These are phyloP conservation scores for Caenorhabditis japonica DNA, from an alignment of 2,888 invertebrate genomes.

Conservation along the genomic window DNA sequence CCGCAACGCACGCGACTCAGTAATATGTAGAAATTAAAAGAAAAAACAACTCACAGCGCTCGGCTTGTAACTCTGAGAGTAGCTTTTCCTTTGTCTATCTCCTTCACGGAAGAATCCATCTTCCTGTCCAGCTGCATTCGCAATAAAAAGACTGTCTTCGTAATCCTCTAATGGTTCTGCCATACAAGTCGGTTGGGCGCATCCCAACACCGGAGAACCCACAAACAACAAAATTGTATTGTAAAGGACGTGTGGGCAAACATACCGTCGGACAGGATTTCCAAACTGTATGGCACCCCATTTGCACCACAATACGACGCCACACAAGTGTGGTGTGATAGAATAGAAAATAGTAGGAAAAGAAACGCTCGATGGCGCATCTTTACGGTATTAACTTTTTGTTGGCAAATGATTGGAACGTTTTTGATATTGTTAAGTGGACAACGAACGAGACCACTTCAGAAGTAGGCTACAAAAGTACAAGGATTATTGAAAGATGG, in stretches of 20 bases:
- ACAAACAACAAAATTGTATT: background rate
- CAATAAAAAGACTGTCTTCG: constrained; percentile 72
- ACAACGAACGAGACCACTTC: background rate
- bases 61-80: constrained; percentile 66
- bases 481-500: background rate
- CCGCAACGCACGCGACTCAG: too few relatives aligned
- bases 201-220: constrained; percentile 72
- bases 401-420: background rate
- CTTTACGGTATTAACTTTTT: constrained; percentile 11
- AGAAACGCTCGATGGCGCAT: constrained; percentile 54
- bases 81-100: constrained; percentile 68
- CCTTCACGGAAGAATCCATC: constrained; percentile 76
- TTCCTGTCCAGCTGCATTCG: constrained; percentile 67
- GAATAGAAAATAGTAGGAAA: constrained; percentile 28
- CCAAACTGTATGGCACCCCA: constrained; percentile 75
- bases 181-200: constrained; percentile 76
- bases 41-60: constrained; percentile 70
- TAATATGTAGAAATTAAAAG: too few relatives aligned
- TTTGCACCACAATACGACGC: constrained; percentile 73
- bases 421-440: background rate
- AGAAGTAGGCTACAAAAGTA: constrained; percentile 1
- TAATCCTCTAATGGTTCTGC: constrained; percentile 66
- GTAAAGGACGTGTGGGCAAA: constrained; percentile 4
- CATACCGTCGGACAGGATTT: constrained; percentile 67
- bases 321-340: constrained; percentile 4